Percentiles rank a stretch among this genome's conserved stretches.
These are phyloP conservation scores for Pelodiscus sinensis DNA, from an alignment of 2,113 vertebrate species.

Conservation along the genomic window DNA sequence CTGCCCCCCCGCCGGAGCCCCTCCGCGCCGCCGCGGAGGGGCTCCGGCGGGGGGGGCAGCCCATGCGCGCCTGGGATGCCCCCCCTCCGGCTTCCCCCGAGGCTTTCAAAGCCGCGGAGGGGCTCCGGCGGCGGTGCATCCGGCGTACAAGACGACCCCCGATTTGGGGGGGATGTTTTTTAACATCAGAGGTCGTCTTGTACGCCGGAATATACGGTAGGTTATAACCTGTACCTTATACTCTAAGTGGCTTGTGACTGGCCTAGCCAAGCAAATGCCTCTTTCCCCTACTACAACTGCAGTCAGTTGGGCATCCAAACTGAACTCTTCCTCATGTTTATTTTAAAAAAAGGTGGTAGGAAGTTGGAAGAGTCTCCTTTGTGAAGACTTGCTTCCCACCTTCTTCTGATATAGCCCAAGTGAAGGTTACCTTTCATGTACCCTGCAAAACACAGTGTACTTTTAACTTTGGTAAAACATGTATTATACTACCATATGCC, in stretches of 20 bases:
- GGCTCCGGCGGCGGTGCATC: too few species aligned
- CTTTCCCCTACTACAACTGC: neutral
- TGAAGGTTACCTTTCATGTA: neutral
- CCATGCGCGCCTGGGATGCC: too few species aligned
- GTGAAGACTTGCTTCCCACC: neutral
- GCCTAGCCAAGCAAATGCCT: too few species aligned
- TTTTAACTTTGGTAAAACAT: neutral
- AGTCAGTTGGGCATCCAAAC: neutral
- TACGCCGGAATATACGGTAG: too few species aligned
- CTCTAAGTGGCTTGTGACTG: neutral
- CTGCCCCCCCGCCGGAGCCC: too few species aligned
- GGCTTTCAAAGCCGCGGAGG: too few species aligned
- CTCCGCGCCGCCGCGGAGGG: too few species aligned
- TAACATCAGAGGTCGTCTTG: too few species aligned
- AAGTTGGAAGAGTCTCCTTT: neutral
- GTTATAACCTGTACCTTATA: neutral
- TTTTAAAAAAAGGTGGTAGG: neutral
- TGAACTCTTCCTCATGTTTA: neutral
- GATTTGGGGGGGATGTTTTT: too few species aligned
- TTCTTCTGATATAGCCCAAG: neutral
- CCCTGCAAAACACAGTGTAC: neutral
- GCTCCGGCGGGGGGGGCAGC: too few species aligned
- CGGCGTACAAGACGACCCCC: too few species aligned
- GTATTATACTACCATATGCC: neutral
- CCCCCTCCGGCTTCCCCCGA: too few species aligned